Evolutionary conservation across 2,113 vertebrate species (phyloP).

Genomic region (Gracilinanus agilis): DNA sequence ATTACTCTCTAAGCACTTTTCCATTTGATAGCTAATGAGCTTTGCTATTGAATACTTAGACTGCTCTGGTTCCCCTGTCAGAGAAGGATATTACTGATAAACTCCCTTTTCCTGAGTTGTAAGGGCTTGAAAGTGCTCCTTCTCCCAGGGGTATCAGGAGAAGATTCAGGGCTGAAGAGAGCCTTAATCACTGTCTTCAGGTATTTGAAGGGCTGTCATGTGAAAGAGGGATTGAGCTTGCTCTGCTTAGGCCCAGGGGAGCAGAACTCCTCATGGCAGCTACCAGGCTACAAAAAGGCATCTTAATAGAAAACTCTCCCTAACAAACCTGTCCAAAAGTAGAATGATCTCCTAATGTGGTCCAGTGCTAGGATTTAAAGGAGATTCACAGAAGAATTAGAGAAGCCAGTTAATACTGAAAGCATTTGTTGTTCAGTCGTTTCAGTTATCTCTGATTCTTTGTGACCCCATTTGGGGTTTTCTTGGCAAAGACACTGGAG

Average conservation of each 20-base stretch:
- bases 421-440: not conserved
- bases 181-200: not conserved
- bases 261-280: not conserved
- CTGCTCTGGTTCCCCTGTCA: not conserved
- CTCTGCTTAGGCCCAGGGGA: not conserved
- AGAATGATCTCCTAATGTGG: not conserved
- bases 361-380: not conserved
- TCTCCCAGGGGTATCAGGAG: not conserved
- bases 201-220: not conserved
- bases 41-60: not conserved
- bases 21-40: not conserved
- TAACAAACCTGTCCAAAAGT: not conserved
- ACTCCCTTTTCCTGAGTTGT: not conserved
- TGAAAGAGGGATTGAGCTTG: not conserved
- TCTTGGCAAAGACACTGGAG: too few relatives aligned
- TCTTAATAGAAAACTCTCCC: not conserved
- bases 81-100: not conserved
- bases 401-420: not conserved
- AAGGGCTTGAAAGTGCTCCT: not conserved
- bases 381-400: not conserved
- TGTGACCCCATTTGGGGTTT: too few relatives aligned
- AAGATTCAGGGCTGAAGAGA: not conserved
- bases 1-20: not conserved
- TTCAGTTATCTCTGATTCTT: too few relatives aligned
- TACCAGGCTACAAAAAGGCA: not conserved